phyloP scores from a whole-genome alignment of 1,140 invertebrate genomes.

The Elymnias hypermnestra region DNA sequence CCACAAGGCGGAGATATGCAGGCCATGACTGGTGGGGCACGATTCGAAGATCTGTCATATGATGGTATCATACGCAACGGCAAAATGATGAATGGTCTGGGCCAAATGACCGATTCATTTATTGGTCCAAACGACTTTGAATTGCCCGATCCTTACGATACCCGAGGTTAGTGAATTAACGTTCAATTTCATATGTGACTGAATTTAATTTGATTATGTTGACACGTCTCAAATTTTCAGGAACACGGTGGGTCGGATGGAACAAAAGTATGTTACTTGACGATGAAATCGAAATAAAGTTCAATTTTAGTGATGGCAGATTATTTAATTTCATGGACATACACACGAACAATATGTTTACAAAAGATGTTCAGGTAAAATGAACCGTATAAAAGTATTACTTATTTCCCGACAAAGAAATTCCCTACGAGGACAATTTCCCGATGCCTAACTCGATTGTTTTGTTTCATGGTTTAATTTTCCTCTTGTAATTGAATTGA shows the following conservation, averaged over 20 bases:
- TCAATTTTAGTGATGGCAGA: slow-evolving; percentile 86
- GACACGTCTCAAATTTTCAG: slow-evolving; percentile 65
- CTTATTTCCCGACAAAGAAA: too few relatives aligned
- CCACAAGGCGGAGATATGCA: slow-evolving; percentile 85
- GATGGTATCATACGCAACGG: slow-evolving; percentile 85
- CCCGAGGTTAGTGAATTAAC: slow-evolving; percentile 57
- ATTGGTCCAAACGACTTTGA: slow-evolving; percentile 77
- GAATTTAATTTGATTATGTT: slow-evolving; percentile 17
- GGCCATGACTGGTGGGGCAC: slow-evolving; percentile 84
- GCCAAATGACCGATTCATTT: slow-evolving; percentile 87
- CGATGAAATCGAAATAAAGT: slow-evolving; percentile 80
- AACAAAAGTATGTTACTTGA: slow-evolving; percentile 79
- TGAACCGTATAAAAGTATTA: neutral
- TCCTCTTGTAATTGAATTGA: too few relatives aligned
- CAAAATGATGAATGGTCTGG: slow-evolving; percentile 84
- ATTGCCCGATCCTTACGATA: slow-evolving; percentile 70
- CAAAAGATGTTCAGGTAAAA: slow-evolving; percentile 83
- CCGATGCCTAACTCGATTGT: too few relatives aligned
- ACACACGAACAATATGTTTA: slow-evolving; percentile 86
- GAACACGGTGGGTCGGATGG: slow-evolving; percentile 94
- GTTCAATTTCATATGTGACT: neutral
- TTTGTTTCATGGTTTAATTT: too few relatives aligned
- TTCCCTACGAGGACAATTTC: too few relatives aligned
- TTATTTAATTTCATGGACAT: slow-evolving; percentile 87
- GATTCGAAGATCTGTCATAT: slow-evolving; percentile 91